These are phyloP conservation scores for Stegana nigrithorax DNA, from an alignment of 2,888 invertebrate species.

Conservation along the genomic window DNA sequence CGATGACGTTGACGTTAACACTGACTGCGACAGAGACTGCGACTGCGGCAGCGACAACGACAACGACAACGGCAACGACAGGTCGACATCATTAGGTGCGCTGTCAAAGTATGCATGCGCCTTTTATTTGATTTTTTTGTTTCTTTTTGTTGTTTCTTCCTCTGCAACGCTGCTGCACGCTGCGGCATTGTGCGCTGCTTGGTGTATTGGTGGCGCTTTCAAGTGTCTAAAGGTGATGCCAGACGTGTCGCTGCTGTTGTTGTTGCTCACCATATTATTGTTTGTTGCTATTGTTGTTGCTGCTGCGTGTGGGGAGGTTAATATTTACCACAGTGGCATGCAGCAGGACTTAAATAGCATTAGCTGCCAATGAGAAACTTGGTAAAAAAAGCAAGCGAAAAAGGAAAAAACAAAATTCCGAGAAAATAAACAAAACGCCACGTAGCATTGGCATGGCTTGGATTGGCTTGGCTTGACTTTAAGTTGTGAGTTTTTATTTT, in stretches of 20 bases:
- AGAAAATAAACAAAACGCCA: too few relatives aligned
- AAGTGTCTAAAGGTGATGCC: slow-evolving; percentile 1
- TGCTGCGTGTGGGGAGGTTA: too few relatives aligned
- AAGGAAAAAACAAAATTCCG: too few relatives aligned
- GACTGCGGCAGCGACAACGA: slow-evolving; percentile 11
- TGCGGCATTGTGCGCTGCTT: neutral
- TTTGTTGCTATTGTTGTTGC: neutral
- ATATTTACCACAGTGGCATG: too few relatives aligned
- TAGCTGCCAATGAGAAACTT: too few relatives aligned
- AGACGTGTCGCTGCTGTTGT: neutral
- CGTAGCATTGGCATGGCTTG: too few relatives aligned
- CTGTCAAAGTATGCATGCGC: slow-evolving; percentile 17
- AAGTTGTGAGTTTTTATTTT: neutral
- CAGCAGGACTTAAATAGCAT: too few relatives aligned
- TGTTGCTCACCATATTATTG: neutral
- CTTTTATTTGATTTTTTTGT: too few relatives aligned
- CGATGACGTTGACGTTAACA: slow-evolving; percentile 33
- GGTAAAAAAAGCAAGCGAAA: too few relatives aligned
- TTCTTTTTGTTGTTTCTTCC: too few relatives aligned
- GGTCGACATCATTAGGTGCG: slow-evolving; percentile 11
- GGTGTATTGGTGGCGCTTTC: neutral
- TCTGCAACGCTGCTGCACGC: neutral
- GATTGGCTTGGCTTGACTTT: too few relatives aligned
- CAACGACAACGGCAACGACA: slow-evolving; percentile 35
- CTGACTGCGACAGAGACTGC: slow-evolving; percentile 30